Base-by-base conservation (phyloP, 2,113 vertebrate species). In the Spilogale gracilis region DNA sequence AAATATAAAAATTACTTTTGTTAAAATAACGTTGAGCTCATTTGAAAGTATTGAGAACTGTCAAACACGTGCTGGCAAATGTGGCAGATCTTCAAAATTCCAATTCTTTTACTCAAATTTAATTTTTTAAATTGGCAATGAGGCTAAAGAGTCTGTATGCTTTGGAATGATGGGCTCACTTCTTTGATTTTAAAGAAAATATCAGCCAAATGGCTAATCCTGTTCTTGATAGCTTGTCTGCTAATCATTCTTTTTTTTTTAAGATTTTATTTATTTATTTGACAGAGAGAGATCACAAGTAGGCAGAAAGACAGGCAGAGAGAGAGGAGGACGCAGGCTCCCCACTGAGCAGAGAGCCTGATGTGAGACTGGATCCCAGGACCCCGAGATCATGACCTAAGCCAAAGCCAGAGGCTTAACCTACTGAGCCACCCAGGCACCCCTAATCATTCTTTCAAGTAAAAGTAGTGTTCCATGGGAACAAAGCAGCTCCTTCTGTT, bases 151-250 rank as follows among this genome's bases (percentile, higher is more conserved):
- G 7, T 78, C 86, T 91, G 32, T 87, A 94, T 82, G 81, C 18
- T 32, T 92, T 86, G 32, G 60, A 82, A 74, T 23, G 10, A 56
- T 61, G 94, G 74, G 10, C 18, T 93, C 4, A 43, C 38, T 81
- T 93, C 38, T 85, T 92, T 60, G 30, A 81, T 92, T 89, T 89
- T 94, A 32, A 89, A 95, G 45, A 23, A 60, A 67, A 52, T 54
- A 43, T 38, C 60, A 78, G 65, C 6, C 69, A 60, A 32, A 95
- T 90, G 79, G 5, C 11, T 48, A 82, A 65, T 58, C 80, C 56
- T 84, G n/a, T 30, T 50, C 30, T 23, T 18, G 17, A 61, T 43
- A 60, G 45, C 48, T 71, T 93, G 11, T 27, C 5, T 89, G 60
- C 21, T 79, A 74, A 48, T 61, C 14, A 61, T 54, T 52, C 43